Evolutionary conservation across 2,113 vertebrate species (phyloP).

Genomic region (Cyanoderma ruficeps): DNA sequence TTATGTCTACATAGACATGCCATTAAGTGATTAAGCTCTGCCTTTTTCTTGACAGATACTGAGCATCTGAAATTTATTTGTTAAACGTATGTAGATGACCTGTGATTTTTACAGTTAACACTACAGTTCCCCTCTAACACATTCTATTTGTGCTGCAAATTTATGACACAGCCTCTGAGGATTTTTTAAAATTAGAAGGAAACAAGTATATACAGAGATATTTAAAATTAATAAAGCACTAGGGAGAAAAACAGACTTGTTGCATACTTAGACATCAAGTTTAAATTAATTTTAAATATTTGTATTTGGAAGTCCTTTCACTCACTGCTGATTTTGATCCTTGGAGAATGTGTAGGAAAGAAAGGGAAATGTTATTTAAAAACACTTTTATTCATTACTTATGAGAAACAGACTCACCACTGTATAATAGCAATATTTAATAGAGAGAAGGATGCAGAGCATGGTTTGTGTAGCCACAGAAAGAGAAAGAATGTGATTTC

Average conservation of each 20-base stretch:
- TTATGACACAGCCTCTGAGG: neutral
- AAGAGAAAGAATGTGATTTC: neutral
- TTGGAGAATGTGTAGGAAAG: neutral
- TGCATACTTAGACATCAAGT: neutral
- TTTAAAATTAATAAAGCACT: neutral
- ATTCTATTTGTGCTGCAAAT: neutral
- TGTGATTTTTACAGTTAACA: neutral
- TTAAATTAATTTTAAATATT: neutral
- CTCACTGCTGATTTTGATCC: neutral
- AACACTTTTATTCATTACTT: neutral
- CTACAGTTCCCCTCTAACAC: neutral
- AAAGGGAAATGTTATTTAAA: neutral
- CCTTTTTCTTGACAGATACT: neutral
- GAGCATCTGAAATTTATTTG: neutral
- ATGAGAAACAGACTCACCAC: neutral
- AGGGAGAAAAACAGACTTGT: neutral
- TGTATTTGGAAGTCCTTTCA: neutral
- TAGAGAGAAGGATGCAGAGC: neutral
- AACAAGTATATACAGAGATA: neutral
- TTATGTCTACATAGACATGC: neutral
- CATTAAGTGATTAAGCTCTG: neutral
- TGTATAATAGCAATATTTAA: neutral
- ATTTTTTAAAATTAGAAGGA: neutral
- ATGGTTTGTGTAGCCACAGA: neutral
- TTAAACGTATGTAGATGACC: neutral